Conservation (phyloP, 1,140 invertebrate genomes). For the Polypedilum pembai region DNA sequence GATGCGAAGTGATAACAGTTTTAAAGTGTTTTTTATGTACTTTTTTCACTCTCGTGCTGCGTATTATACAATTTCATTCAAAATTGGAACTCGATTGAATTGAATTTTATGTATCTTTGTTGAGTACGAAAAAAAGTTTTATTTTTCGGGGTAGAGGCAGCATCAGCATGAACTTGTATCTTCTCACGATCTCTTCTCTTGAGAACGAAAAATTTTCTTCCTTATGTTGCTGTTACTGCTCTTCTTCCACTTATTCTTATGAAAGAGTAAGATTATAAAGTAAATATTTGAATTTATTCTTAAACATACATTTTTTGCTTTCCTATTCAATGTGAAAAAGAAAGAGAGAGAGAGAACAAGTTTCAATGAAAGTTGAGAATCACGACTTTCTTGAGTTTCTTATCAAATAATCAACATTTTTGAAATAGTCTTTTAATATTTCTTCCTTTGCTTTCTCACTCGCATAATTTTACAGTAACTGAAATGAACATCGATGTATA, state of each 20-base stretch:
- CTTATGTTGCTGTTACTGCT: not conserved
- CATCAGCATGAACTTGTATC: conserved; percentile 3
- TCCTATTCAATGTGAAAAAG: not conserved
- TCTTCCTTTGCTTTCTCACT: too few species aligned
- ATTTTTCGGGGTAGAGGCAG: too few species aligned
- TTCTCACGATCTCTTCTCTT: conserved; percentile 16
- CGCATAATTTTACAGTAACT: too few species aligned
- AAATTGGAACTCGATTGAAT: too few species aligned
- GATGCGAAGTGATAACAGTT: too few species aligned
- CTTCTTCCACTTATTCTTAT: not conserved
- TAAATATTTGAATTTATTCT: conserved; percentile 8
- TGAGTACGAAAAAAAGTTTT: not conserved
- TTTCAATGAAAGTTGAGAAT: not conserved
- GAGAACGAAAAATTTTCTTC: not conserved
- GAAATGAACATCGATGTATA: too few species aligned
- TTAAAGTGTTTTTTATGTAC: too few species aligned
- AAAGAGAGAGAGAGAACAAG: too few species aligned
- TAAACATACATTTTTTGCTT: not conserved
- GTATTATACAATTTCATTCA: too few species aligned
- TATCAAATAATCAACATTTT: conserved; percentile 26
- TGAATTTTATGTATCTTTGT: not conserved
- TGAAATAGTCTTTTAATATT: conserved; percentile 15
- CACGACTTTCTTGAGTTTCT: conserved; percentile 23
- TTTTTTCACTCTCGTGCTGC: too few species aligned
- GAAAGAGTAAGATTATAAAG: conserved; percentile 10